These are phyloP conservation scores for Phoebastria nigripes DNA, from an alignment of 2,797 vertebrate genomes.

Conservation along the genomic window DNA sequence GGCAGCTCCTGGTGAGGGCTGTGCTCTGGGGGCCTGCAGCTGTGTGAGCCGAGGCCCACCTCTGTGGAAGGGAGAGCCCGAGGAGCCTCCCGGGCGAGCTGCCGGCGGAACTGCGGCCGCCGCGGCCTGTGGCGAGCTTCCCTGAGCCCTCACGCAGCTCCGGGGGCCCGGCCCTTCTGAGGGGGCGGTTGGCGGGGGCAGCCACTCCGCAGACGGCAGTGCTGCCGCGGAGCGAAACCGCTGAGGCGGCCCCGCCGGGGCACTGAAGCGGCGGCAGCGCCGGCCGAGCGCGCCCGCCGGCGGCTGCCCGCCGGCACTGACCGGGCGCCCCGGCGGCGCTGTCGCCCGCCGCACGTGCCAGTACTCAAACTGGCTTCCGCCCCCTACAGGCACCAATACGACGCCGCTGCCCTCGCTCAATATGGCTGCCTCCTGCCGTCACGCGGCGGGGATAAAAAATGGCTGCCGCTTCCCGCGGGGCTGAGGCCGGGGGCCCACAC, in stretches of 20 bases:
- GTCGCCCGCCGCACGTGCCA: rapidly evolving
- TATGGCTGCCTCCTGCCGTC: background rate
- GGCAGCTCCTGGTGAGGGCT: background rate
- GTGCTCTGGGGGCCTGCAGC: background rate
- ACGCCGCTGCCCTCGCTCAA: background rate
- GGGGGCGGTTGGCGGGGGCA: background rate
- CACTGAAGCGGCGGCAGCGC: background rate
- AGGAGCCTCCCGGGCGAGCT: background rate
- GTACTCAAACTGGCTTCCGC: background rate
- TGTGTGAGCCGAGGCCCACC: background rate
- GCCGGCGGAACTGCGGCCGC: too few relatives aligned
- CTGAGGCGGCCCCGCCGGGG: too few relatives aligned
- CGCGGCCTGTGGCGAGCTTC: background rate
- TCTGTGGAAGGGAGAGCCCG: too few relatives aligned
- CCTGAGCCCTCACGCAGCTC: background rate
- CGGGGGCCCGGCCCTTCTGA: background rate
- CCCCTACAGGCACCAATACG: rapidly evolving
- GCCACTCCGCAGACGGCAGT: background rate
- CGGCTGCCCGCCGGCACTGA: background rate
- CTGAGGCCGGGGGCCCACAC: rapidly evolving
- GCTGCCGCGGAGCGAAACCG: too few relatives aligned
- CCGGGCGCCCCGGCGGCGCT: background rate
- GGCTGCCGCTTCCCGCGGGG: too few relatives aligned
- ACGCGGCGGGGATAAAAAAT: rapidly evolving
- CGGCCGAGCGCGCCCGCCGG: background rate